Percentiles rank a stretch among this genome's conserved stretches.
Evolutionary conservation across 92 coral and sea anemone species (phyloP).

Genomic region (Phenganax stokvisi): DNA sequence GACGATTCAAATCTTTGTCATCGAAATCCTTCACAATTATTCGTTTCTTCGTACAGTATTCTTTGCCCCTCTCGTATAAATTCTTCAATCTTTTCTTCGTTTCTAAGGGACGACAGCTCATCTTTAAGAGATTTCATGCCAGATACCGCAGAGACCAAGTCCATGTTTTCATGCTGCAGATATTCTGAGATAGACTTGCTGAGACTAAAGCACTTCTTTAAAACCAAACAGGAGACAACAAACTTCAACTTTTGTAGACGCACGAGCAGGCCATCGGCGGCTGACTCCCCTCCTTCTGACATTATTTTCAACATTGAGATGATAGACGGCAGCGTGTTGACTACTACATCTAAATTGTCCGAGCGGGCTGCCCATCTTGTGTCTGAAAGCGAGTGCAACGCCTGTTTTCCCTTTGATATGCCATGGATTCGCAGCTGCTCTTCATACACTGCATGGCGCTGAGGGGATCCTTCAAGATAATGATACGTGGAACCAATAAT

Average conservation of each 20-base stretch:
- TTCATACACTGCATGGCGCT: conserved; percentile 18
- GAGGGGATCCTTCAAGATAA: conserved; percentile 15
- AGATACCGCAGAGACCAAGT: conserved; percentile 11
- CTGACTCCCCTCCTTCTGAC: conserved; percentile 32
- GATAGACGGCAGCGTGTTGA: conserved; percentile 34
- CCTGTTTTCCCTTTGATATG: conserved; percentile 18
- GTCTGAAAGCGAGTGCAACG: conserved; percentile 31
- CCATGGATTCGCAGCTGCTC: conserved; percentile 14
- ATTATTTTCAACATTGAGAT: conserved; percentile 26
- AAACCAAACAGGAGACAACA: neutral
- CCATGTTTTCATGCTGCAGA: conserved; percentile 28
- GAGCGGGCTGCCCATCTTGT: conserved; percentile 37
- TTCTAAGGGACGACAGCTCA: conserved; percentile 10
- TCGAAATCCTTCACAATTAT: conserved; percentile 11
- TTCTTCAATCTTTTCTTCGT: conserved; percentile 19
- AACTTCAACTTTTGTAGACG: conserved; percentile 7
- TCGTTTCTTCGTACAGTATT: conserved; percentile 15
- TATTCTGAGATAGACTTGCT: conserved; percentile 26
- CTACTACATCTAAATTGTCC: conserved; percentile 26
- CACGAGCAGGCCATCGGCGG: conserved; percentile 32
- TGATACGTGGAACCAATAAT: conserved; percentile 16
- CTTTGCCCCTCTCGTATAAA: conserved; percentile 10
- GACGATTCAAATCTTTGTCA: conserved; percentile 8
- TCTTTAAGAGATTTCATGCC: conserved; percentile 16
- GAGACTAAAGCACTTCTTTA: conserved; percentile 25